Evolutionary conservation across 2,888 invertebrate genomes (phyloP), one percentile per base, ranked within the genome.

Genomic region (Cryptocephalus moraei): DNA sequence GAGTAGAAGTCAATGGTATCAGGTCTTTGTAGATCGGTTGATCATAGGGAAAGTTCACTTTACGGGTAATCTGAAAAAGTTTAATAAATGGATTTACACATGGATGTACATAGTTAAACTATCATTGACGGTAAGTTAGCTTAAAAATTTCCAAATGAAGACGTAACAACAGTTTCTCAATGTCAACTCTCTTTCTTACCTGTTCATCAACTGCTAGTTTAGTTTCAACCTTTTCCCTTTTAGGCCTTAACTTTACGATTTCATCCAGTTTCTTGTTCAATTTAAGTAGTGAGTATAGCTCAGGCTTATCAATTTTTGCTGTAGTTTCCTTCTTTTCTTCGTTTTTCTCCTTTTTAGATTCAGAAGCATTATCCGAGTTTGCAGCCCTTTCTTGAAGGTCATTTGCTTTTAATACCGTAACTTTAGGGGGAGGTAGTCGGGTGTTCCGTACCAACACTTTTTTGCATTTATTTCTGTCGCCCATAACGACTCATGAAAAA

Each of bases 1-100:
- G 51, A 9, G 52, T 47, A 39, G 49, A 48, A n/a, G 48, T 44
- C 32, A 63, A 49, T 12, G 62, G 58, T 39, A 64, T 60, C 45
- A 64, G 56, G 52, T 62, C 58, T 46, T 60, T 62, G 45, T 59
- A 64, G 39, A 63, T 55, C 41, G 57, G 47, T 50, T 60, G 52
- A 38, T 56, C 56, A 38, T 55, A 53, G 0, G 61, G 62, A 51
- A 62, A 61, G 52, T 64, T 64, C 8, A 64, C 56, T 52, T 58
- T 55, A 44, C 56, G 53, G 9, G 60, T 52, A 14, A 62, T 47
- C 63, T 63, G 39, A 46, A 60, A 60, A 32, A 47, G 39, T 22
- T 22, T 22, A 22, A 6, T 22, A 22, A n/a, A n/a, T n/a, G n/a
- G n/a, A n/a, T n/a, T n/a, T n/a, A n/a, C n/a, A 22, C 22, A 22